phyloP scores from a whole-genome alignment of 2,113 vertebrate species.

The Caranx melampygus region DNA sequence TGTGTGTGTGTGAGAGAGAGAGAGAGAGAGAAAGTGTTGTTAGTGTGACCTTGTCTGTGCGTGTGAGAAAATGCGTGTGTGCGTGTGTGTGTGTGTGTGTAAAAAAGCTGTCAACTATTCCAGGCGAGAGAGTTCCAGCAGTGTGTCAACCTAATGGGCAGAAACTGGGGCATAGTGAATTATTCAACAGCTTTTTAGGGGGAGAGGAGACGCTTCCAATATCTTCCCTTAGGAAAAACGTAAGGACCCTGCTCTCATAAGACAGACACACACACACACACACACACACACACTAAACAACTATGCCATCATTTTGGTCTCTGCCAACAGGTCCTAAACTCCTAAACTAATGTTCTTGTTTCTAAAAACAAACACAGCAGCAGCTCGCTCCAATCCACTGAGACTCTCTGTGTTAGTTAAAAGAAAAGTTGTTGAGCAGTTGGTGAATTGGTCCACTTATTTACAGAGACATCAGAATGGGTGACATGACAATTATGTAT shows the following conservation, averaged over 20 bases:
- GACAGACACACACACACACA: conserved; percentile 26
- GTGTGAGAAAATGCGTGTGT: not conserved
- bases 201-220: conserved; percentile 76
- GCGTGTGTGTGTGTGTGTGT: conserved; percentile 36
- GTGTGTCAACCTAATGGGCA: conserved; percentile 82
- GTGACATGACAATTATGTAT: not conserved
- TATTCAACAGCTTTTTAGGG: conserved; percentile 81
- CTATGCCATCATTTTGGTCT: conserved; percentile 41
- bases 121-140: conserved; percentile 74
- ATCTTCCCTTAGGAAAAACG: conserved; percentile 70
- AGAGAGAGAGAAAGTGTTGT: not conserved
- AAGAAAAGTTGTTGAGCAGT: not conserved
- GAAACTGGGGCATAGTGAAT: conserved; percentile 82
- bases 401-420: conserved; percentile 36
- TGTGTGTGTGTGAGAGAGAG: not conserved
- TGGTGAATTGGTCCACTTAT: not conserved
- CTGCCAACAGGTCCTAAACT: conserved; percentile 47
- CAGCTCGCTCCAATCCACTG: conserved; percentile 13
- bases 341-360: conserved; percentile 49
- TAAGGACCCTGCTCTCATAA: conserved; percentile 62
- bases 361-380: conserved; percentile 49
- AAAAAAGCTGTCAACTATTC: conserved; percentile 79
- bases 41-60: conserved; percentile 38
- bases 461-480: conserved; percentile 9
- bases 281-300: conserved; percentile 16